These are phyloP conservation scores for Bilobella aurantiaca DNA, from an alignment of 1,140 invertebrate species.

Conservation along the genomic window DNA sequence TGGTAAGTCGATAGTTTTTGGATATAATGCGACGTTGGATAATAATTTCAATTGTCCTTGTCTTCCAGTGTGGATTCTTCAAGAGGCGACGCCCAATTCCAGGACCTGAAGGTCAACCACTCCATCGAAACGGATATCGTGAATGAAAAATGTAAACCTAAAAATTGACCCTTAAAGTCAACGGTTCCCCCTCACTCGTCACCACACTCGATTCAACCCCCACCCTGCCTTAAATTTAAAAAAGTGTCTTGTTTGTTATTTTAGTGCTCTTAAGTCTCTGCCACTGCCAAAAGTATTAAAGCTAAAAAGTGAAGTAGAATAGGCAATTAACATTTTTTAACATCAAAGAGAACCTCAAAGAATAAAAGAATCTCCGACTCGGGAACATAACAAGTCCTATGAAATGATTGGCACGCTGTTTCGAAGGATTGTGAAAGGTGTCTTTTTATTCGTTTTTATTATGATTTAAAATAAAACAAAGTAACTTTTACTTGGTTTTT, in stretches of 20 bases:
- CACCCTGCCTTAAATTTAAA: background rate
- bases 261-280: background rate
- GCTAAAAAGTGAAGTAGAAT: background rate
- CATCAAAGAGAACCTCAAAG: background rate
- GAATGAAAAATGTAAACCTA: conserved; percentile 48
- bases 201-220: too few relatives aligned
- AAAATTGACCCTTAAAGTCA: too few relatives aligned
- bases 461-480: too few relatives aligned
- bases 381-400: too few relatives aligned
- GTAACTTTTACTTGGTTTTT: too few relatives aligned
- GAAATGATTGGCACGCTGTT: too few relatives aligned
- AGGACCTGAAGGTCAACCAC: conserved; percentile 63
- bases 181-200: too few relatives aligned
- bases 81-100: conserved; percentile 72
- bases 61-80: conserved; percentile 77
- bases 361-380: too few relatives aligned
- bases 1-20: conserved; percentile 47
- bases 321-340: background rate
- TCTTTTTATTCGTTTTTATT: too few relatives aligned
- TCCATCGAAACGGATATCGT: conserved; percentile 51
- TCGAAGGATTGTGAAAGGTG: too few relatives aligned
- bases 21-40: conserved; percentile 4
- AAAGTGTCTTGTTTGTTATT: too few relatives aligned
- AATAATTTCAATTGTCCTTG: conserved; percentile 12
- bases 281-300: conserved; percentile 5